Evolutionary conservation across 2,797 vertebrate genomes (phyloP), one percentile per base, ranked within the genome.

Genomic region (Epinephelus malabaricus): DNA sequence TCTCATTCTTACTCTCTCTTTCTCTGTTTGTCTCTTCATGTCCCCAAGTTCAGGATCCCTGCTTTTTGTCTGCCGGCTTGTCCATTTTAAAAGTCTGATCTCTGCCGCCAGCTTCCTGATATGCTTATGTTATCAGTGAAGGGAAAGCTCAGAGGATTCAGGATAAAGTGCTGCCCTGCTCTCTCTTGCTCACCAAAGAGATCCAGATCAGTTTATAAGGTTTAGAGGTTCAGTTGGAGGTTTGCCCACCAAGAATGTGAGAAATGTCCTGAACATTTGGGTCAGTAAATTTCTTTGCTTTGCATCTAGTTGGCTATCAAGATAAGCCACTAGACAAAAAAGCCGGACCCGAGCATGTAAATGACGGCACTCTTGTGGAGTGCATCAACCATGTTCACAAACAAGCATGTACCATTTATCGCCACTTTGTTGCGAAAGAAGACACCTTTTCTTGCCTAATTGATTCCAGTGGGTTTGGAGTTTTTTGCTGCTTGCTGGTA

Each of bases 41-140:
- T 66, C n/a, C 43, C 55, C 14, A 2, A 38, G 17, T 56, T 25
- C 68, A 6, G 27, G 45, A 40, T 25, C 6, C 27, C n/a, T 49
- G 19, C 40, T 67, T 78, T 54, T 25, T 40, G 18, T 54, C 1
- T 59, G 17, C 25, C 43, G 62, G 60, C 64, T 6, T 54, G 72
- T 56, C n/a, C 43, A 34, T 27, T 15, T 59, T 14, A 59, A 63
- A 43, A 63, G 53, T 76, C 51, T 38, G 27, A 21, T 69, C 54
- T 21, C 17, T 62, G 30, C 58, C 50, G 53, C 67, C 62, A 40
- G 51, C 23, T 79, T 13, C 54, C 59, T 65, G 51, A 69, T 74
- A 77, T 81, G 66, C 53, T 83, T 72, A 84, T 79, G 83, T 73
- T 65, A 74, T 82, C 66, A 71, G 56, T 45, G 50, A 19, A 66